These are phyloP conservation scores for Polylopha cassiicola DNA, from an alignment of 2,888 invertebrate species.

Conservation along the genomic window DNA sequence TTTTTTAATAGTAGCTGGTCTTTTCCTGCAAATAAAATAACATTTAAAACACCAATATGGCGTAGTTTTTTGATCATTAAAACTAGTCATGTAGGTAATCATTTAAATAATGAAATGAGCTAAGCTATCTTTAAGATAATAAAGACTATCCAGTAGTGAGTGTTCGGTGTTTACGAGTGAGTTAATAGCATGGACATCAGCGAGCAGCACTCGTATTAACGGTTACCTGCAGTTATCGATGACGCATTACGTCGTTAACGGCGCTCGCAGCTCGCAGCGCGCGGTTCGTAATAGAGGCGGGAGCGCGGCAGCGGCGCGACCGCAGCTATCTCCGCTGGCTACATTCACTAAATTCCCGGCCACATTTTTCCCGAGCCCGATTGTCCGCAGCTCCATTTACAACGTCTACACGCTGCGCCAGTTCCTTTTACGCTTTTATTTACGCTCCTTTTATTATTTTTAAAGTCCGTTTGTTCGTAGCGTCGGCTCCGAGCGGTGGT, in stretches of 20 bases:
- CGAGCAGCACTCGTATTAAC: no score
- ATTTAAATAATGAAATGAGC: no score
- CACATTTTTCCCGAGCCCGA: constrained; percentile 71
- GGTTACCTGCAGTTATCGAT: no score
- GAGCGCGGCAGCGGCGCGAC: constrained; percentile 44
- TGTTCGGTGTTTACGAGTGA: no score
- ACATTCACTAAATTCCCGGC: constrained; percentile 73
- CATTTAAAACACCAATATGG: no score
- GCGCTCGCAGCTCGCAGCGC: constrained; percentile 27
- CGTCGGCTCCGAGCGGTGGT: constrained; percentile 70
- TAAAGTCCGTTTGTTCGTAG: constrained; percentile 76
- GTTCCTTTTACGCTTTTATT: constrained; percentile 78
- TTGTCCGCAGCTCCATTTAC: constrained; percentile 76
- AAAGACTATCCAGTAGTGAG: no score
- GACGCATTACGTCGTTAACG: constrained; percentile 66
- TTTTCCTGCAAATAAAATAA: no score
- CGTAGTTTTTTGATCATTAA: no score
- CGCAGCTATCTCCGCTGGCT: constrained; percentile 55
- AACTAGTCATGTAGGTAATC: no score
- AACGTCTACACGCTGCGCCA: constrained; percentile 75
- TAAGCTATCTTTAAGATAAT: no score
- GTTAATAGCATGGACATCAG: no score
- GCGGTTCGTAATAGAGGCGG: constrained; percentile 32
- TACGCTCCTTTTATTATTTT: constrained; percentile 77
- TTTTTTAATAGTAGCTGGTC: no score